Conservation (phyloP, 2,113 vertebrate species). For the Anguilla japonica region DNA sequence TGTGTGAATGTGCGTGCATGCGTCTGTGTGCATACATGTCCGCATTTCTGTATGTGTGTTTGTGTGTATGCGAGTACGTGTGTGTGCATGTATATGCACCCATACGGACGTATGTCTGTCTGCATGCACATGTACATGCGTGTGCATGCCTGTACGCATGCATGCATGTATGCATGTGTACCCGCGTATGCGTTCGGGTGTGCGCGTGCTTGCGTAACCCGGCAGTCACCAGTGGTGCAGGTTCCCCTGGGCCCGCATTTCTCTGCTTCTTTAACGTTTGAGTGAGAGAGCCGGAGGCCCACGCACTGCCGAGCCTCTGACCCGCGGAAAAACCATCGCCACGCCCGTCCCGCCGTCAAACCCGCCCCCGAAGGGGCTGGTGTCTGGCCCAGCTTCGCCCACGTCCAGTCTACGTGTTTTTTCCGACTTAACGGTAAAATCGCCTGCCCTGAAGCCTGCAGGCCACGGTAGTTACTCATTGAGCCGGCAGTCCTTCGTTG, state of each 20-base stretch:
- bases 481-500: neutral
- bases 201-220: neutral
- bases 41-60: neutral
- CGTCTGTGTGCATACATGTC: too few species aligned
- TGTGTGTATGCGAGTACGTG: neutral
- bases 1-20: neutral
- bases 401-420: too few species aligned
- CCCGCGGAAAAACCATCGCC: neutral
- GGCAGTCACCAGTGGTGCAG: conserved; percentile 1
- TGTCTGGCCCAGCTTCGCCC: too few species aligned
- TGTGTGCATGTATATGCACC: neutral
- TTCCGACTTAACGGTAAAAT: too few species aligned
- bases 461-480: neutral
- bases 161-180: neutral
- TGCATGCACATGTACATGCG: neutral
- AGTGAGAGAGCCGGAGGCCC: neutral
- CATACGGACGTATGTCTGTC: neutral
- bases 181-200: conserved; percentile 7
- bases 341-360: neutral
- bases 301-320: neutral
- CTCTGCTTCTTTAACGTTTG: conserved; percentile 14
- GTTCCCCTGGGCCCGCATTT: conserved; percentile 35
- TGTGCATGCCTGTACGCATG: neutral
- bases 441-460: neutral
- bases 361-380: too few species aligned